Conservation (phyloP, 1,140 invertebrate species). For the Apolygus lucorum region DNA sequence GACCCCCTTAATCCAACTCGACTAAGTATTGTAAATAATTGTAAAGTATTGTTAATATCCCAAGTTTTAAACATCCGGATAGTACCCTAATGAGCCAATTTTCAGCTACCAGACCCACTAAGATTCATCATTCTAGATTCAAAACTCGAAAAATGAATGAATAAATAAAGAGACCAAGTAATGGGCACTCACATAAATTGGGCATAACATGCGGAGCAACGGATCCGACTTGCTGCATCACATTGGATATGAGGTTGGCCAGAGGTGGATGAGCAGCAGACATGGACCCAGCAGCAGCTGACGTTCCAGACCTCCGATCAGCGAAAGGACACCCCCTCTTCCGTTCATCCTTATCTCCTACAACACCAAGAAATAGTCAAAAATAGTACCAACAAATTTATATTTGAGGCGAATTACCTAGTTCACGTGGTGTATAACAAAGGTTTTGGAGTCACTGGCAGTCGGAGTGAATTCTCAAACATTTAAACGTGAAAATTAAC, state of each 20-base stretch:
- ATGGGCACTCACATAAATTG: neutral
- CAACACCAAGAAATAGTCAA: neutral
- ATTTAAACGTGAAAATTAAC: too few species aligned
- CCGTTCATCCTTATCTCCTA: neutral
- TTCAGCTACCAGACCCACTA: neutral
- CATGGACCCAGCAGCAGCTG: neutral
- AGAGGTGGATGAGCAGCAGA: neutral
- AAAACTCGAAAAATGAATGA: neutral
- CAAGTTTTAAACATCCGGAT: neutral
- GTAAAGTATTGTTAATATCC: neutral
- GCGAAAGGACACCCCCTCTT: neutral
- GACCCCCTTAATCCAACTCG: too few species aligned
- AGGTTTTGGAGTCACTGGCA: too few species aligned
- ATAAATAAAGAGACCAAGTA: neutral
- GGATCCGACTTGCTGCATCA: slow-evolving; percentile 1
- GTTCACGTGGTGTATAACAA: too few species aligned
- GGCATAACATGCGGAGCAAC: neutral
- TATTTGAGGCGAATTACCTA: neutral
- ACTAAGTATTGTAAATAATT: too few species aligned
- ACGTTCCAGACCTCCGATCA: neutral
- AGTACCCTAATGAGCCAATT: too few species aligned
- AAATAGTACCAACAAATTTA: neutral
- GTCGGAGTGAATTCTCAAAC: too few species aligned
- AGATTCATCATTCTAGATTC: neutral
- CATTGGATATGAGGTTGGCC: neutral